Base-by-base conservation (phyloP, 2,797 vertebrate genomes). In the Gymnoscopelus microlampas region DNA sequence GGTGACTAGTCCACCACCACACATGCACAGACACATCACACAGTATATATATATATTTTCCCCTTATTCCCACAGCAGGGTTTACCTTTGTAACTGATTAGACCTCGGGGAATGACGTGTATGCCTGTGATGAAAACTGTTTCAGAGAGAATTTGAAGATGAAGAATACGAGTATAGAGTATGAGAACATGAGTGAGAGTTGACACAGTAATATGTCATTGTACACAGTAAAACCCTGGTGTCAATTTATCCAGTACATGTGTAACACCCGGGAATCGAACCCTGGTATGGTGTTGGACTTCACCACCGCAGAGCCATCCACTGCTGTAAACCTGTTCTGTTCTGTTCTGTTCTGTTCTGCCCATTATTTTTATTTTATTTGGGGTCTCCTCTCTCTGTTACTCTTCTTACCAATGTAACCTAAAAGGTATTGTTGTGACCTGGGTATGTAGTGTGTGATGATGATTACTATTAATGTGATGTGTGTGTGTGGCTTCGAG, bases 381-480 rank as follows among this genome's bases (percentile, higher is more conserved):
- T 44, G 8, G 39, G 19, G 39, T 44, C 39, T 44, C 39, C 39
- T 8, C 56, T 51, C 49, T 64, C 76, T 78, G 24, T 73, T n/a
- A 39, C 60, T 48, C 49, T 24, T 26, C 58, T 73, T 62, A 70
- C 60, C 49, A 32, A 11, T 76, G 74, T 85, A 79, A 77, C 71
- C 72, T 82, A 66, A 77, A 66, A 66, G 66, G 73, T 76, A 78
- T 66, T 39, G 68, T 85, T 39, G 68, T 85, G 60, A 78, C 78
- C 29, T 76, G 55, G 51, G 60, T 85, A 67, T 80, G 79, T 78
- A 54, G 76, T 86, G 65, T 84, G 83, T 78, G 80, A 77, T 69
- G 85, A 68, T 44, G 26, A 19, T 19, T 39, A 39, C 35, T 44
- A 10, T 9, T 44, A 10, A 44, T 44, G 39, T 44, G 39, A 77